These are phyloP conservation scores for Chamaea fasciata DNA, from an alignment of 2,113 vertebrate genomes.

Conservation along the genomic window DNA sequence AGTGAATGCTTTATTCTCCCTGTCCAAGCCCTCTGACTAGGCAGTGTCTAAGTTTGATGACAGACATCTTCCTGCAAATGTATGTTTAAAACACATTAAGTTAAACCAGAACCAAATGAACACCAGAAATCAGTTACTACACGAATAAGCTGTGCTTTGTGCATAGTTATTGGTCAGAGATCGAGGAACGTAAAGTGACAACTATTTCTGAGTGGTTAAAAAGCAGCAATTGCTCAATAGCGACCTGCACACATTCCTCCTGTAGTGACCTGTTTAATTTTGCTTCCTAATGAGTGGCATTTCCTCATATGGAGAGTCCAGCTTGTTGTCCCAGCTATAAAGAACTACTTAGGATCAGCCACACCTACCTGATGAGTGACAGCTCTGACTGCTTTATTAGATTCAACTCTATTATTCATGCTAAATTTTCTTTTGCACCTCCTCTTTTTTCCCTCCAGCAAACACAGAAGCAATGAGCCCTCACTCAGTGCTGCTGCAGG, in stretches of 20 bases:
- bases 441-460: not conserved
- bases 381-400: not conserved
- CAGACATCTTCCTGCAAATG: not conserved
- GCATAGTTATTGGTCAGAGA: not conserved
- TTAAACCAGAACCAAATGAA: not conserved
- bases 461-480: not conserved
- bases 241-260: not conserved
- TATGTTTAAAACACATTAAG: not conserved
- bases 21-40: not conserved
- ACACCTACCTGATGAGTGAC: not conserved
- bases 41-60: not conserved
- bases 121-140: not conserved
- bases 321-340: not conserved
- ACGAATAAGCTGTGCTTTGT: not conserved
- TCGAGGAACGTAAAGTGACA: not conserved
- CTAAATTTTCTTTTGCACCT: not conserved
- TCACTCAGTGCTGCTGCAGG: not conserved
- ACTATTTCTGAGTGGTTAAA: not conserved
- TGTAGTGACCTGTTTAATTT: not conserved
- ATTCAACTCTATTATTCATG: not conserved
- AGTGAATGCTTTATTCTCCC: not conserved
- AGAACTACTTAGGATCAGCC: not conserved
- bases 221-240: not conserved
- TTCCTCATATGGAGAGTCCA: not conserved
- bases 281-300: not conserved